A percentile compares a stretch with the other conserved stretches of the same genome.
Evolutionary conservation across 2,113 vertebrate genomes (phyloP).

Genomic region (Nymphicus hollandicus): DNA sequence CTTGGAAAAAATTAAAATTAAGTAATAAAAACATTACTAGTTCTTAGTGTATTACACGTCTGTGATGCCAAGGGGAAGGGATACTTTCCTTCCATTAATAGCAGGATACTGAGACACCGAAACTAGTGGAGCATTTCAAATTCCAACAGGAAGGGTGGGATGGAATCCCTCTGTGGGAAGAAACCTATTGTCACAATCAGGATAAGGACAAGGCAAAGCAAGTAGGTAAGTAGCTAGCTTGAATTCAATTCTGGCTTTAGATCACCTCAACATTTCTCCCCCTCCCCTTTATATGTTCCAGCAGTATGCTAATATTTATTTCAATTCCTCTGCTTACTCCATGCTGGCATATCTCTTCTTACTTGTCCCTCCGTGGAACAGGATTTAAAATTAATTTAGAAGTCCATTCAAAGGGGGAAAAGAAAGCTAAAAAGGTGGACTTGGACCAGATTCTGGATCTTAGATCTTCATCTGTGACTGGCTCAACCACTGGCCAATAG

Average conservation of each 20-base stretch:
- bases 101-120: not conserved
- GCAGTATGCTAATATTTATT: not conserved
- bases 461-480: not conserved
- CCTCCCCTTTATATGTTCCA: not conserved
- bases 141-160: not conserved
- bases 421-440: not conserved
- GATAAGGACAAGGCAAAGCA: not conserved
- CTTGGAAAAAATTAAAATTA: not conserved
- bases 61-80: not conserved
- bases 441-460: not conserved
- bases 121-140: not conserved
- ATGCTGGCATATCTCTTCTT: not conserved
- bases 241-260: not conserved
- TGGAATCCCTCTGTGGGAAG: not conserved
- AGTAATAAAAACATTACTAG: not conserved
- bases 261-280: not conserved
- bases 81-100: constrained; percentile 27
- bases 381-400: not conserved
- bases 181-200: not conserved
- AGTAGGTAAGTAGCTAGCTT: not conserved
- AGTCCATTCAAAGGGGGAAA: not conserved
- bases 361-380: not conserved
- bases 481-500: not conserved
- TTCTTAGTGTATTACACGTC: not conserved
- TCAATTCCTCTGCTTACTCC: not conserved